Evolutionary conservation across 2,888 invertebrate species (phyloP), one percentile per base, ranked within the genome.

Genomic region (Neoascia interrupta): DNA sequence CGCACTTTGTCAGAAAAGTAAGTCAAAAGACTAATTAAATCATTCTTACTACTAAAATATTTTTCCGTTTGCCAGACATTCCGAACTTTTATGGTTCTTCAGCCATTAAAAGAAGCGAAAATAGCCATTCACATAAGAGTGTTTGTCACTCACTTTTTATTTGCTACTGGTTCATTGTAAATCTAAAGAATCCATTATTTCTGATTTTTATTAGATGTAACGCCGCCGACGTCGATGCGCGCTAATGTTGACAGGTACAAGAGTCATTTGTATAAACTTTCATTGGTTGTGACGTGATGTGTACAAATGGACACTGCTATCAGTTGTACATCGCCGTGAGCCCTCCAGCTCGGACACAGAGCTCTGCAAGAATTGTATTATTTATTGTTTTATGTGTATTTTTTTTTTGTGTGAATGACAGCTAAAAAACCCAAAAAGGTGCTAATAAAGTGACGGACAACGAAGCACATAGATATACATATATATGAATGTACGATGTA

Each of bases 361-460:
- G 45, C 60, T 34, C 45, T 34, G 16, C 31, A 39, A 49, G 26
- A 16, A 28, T 37, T 53, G 51, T 49, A 34, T 61, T 60, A 60
- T 56, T 69, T 56, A 51, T 63, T 66, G 53, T 58, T 56, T 63
- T 63, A 31, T 10, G 31, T 64, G 21, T 26, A 16, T 39, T 63
- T 73, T 37, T 54, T 74, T 72, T 68, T 18, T 34, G 1, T 66
- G 60, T 56, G 74, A 80, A 80, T 69, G 74, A 63, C 63, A 74
- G 74, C 80, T 69, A 74, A 80, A 80, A 61, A 60, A 15, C 61
- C 69, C 79, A 58, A 69, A 74, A 80, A 80, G 80, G 80, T 80
- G 80, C 80, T 80, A 80, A 80, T 80, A 80, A 74, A 80, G 68
- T 69, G 69, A 26, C 80, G 45, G 54, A 11, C 34, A n/a, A n/a